Evolutionary conservation across 2,113 vertebrate species (phyloP).

Genomic region (Xiphophorus couchianus): DNA sequence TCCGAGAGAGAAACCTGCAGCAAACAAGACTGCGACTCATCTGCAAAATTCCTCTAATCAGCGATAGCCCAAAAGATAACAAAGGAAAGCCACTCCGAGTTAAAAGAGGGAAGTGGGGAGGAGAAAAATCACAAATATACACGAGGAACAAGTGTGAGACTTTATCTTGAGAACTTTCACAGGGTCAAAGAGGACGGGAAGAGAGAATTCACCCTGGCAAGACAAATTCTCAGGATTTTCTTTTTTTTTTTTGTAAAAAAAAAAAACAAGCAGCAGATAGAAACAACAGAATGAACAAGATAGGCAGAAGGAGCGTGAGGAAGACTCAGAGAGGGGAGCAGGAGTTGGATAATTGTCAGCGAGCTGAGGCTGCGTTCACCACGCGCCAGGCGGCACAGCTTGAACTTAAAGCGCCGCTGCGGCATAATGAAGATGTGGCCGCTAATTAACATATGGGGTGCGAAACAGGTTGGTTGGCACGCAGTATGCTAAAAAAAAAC

Average conservation of each 20-base stretch:
- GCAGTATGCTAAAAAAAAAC: constrained; percentile 90
- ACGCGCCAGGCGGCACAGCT: constrained; percentile 98
- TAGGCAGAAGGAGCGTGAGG: constrained; percentile 55
- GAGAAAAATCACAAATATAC: background rate
- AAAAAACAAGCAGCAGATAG: constrained; percentile 62
- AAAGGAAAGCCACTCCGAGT: constrained; percentile 23
- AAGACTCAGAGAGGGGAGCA: constrained; percentile 67
- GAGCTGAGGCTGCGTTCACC: constrained; percentile 86
- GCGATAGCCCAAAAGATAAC: constrained; percentile 43
- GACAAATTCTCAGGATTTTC: constrained; percentile 45
- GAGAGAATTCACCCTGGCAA: constrained; percentile 44
- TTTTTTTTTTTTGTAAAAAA: background rate
- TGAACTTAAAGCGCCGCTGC: constrained; percentile 99
- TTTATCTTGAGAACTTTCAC: constrained; percentile 57
- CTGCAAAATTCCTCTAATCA: constrained; percentile 64
- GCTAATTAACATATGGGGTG: constrained; percentile 99
- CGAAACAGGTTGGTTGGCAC: constrained; percentile 99
- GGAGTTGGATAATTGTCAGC: constrained; percentile 95
- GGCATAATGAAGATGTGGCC: constrained; percentile 99
- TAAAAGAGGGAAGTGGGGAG: background rate
- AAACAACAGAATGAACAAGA: constrained; percentile 69
- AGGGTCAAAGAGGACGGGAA: constrained; percentile 42
- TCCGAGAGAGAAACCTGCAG: constrained; percentile 46
- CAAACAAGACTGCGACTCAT: constrained; percentile 38
- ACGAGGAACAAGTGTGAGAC: constrained; percentile 34